Conservation (phyloP, 2,888 invertebrate species). For the Drosophila dives region DNA sequence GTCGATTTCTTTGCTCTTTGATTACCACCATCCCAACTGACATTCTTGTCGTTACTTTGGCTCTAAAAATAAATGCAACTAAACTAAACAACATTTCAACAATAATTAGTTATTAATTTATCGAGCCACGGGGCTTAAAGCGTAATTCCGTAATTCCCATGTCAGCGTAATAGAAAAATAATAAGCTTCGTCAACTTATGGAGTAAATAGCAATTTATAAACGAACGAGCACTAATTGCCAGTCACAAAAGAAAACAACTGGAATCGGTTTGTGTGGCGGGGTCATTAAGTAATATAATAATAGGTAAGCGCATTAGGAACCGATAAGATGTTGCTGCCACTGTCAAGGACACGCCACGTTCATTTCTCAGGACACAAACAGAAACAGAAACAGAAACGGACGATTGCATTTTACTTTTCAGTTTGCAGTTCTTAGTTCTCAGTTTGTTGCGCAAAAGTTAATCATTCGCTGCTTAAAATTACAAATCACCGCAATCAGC, state of each 20-base stretch:
- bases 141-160: conserved; percentile 7
- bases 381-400: conserved; percentile 1
- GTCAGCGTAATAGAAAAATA: conserved; percentile 18
- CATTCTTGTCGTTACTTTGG: not conserved
- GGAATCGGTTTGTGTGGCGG: not conserved
- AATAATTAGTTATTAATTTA: conserved; percentile 25
- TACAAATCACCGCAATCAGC: conserved; percentile 76
- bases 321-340: conserved; percentile 41
- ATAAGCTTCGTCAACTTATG: conserved; percentile 17
- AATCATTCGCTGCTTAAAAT: conserved; percentile 77
- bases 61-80: not conserved
- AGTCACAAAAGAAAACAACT: conserved; percentile 14
- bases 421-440: conserved; percentile 20
- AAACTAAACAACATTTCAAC: not conserved
- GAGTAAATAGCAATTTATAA: conserved; percentile 31
- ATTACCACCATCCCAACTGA: not conserved
- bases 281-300: conserved; percentile 43
- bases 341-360: conserved; percentile 55
- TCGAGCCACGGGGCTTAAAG: conserved; percentile 12
- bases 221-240: conserved; percentile 22
- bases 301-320: conserved; percentile 50
- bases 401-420: conserved; percentile 7
- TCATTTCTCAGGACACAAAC: conserved; percentile 49
- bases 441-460: conserved; percentile 56
- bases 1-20: not conserved